A percentile compares a stretch with the other conserved stretches of the same genome.
Evolutionary conservation across 2,113 vertebrate genomes (phyloP).

Genomic region (Diadophis punctatus): DNA sequence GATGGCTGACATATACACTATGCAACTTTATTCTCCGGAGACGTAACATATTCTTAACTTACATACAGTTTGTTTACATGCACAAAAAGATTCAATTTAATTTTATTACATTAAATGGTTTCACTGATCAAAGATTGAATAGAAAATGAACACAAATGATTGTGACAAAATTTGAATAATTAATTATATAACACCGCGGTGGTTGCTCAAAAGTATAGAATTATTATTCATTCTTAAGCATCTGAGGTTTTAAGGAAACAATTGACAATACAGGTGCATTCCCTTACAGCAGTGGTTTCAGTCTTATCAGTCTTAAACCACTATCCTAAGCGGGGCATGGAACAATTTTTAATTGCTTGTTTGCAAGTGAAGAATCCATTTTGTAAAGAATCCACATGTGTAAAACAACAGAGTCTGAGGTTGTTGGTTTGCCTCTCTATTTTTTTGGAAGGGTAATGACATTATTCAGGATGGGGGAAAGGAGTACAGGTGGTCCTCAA

Average conservation of each 20-base stretch:
- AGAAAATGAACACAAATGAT: neutral
- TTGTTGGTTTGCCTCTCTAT: neutral
- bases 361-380: neutral
- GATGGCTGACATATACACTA: neutral
- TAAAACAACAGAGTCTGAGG: neutral
- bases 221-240: neutral
- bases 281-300: neutral
- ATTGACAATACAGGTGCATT: neutral
- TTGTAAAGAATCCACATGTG: neutral
- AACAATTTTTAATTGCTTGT: neutral
- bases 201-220: neutral
- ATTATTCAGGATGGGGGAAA: neutral
- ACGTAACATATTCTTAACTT: neutral
- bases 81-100: neutral
- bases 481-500: neutral
- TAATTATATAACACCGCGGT: neutral
- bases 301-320: too few relatives aligned
- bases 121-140: neutral
- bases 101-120: neutral
- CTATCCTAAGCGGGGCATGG: neutral
- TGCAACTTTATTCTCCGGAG: neutral
- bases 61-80: neutral
- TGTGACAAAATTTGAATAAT: neutral
- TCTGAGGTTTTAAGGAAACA: neutral
- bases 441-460: neutral